Evolutionary conservation across 2,797 vertebrate species (phyloP), one percentile per base, ranked within the genome.

Genomic region (Melanotaenia pygmaea): DNA sequence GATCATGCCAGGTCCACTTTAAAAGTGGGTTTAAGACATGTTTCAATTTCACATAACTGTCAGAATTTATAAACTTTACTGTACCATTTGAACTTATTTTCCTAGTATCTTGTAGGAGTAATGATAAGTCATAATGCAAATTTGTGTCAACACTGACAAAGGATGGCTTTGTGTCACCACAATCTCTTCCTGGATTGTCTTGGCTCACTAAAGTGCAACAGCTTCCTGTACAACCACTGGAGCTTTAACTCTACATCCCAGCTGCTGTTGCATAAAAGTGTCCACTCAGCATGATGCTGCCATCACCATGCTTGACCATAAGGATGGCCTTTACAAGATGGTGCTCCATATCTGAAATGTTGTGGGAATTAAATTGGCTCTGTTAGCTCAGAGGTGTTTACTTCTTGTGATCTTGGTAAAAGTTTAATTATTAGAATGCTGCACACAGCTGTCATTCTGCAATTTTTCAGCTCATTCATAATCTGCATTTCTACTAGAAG

Each of bases 131-230:
- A 82, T 24, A 54, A 9, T 53, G 58, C 35, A 51, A 62, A 30
- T 28, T 16, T 58, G 40, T 47, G 38, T 59, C 40, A 12, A 64
- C 56, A 18, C 64, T 38, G 45, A 81, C 34, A 82, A 59, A 63
- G 24, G 1, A 24, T 24, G 28, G 53, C 20, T 30, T 14, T 12
- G 37, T 32, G 61, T 51, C 24, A 34, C 12, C 34, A 50, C 22
- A n/a, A 68, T 53, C 62, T 70, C 63, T 76, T 85, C 67, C 64
- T 79, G 76, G 65, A 74, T 61, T 5, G 14, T 66, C 38, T 74
- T 70, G 62, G 66, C 65, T 80, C 67, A 37, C 50, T 54, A 70
- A 73, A 70, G 56, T 38, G 22, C 14, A 13, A 70, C 53, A 65
- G 59, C 66, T 81, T 86, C 75, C 69, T 65, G 73, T 38, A 56